phyloP scores from a whole-genome alignment of 2,113 vertebrate species.

The Mola mola region DNA sequence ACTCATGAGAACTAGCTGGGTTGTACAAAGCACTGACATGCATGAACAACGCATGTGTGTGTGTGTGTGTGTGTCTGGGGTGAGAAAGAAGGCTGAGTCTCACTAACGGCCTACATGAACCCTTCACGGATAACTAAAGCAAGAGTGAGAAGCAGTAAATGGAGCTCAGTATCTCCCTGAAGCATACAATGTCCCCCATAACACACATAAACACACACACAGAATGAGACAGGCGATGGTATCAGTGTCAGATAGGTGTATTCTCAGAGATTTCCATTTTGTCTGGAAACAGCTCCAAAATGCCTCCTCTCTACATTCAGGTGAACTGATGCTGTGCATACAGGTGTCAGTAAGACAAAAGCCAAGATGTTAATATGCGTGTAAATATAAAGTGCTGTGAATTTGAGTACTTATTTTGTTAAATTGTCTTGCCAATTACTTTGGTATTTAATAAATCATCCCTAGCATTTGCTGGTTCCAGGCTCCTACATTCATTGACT shows the following conservation, averaged over 20 bases:
- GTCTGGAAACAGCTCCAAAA: constrained; percentile 21
- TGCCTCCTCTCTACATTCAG: constrained; percentile 12
- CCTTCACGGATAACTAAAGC: constrained; percentile 55
- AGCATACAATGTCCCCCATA: not conserved
- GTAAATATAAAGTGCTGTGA: no score
- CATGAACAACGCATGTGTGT: not conserved
- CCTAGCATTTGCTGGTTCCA: no score
- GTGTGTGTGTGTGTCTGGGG: constrained; percentile 9
- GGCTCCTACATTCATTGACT: no score
- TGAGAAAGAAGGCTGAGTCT: constrained; percentile 27
- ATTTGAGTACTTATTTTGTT: no score
- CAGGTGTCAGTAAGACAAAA: no score
- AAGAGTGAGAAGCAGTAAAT: constrained; percentile 49
- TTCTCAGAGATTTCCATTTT: constrained; percentile 25
- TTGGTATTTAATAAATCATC: no score
- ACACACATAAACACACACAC: constrained; percentile 15
- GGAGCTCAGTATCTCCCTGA: constrained; percentile 31
- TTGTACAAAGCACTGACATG: constrained; percentile 49
- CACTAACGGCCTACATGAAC: constrained; percentile 31
- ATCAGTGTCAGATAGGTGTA: constrained; percentile 24
- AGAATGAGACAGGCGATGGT: constrained; percentile 8
- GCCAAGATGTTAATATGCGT: no score
- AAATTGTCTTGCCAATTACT: no score
- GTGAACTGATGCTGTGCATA: no score
- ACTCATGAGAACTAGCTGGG: constrained; percentile 25